phyloP scores from a whole-genome alignment of 2,113 vertebrate species.

The Orycteropus afer region DNA sequence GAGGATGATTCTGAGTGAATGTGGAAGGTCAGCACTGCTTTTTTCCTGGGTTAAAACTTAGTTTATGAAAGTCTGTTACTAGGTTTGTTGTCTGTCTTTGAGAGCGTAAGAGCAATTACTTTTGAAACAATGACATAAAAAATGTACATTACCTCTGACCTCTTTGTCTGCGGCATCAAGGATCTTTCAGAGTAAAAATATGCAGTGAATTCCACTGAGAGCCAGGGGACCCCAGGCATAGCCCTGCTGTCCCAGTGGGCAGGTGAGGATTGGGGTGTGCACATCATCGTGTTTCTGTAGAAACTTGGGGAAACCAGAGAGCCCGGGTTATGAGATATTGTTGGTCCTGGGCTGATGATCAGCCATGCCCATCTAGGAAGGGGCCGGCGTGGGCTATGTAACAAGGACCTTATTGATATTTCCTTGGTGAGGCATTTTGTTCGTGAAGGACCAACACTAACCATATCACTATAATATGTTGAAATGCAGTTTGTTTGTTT shows the following conservation, averaged over 20 bases:
- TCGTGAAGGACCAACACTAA: not conserved
- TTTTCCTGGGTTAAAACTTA: conserved; percentile 64
- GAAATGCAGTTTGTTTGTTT: not conserved
- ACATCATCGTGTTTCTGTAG: conserved; percentile 19
- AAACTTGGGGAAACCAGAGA: not conserved
- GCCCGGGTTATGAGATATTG: not conserved
- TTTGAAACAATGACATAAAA: conserved; percentile 25
- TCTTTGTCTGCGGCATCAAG: not conserved
- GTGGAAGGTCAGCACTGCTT: not conserved
- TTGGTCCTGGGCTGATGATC: conserved; percentile 61
- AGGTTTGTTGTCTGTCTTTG: conserved; percentile 31
- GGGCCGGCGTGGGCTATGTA: not conserved
- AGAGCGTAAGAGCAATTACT: conserved; percentile 62
- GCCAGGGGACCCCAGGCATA: not conserved
- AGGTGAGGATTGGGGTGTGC: not conserved
- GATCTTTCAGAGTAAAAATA: not conserved
- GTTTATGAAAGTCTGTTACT: conserved; percentile 58
- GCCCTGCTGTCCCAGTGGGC: not conserved
- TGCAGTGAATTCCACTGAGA: not conserved
- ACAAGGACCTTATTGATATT: conserved; percentile 40
- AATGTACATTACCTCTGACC: conserved; percentile 57
- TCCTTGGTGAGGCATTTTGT: conserved; percentile 65
- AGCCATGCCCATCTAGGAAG: conserved; percentile 64
- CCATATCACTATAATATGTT: not conserved
- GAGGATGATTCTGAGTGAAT: conserved; percentile 41